Evolutionary conservation across 2,797 vertebrate species (phyloP), one percentile per base, ranked within the genome.

Genomic region (Leuciscus waleckii): DNA sequence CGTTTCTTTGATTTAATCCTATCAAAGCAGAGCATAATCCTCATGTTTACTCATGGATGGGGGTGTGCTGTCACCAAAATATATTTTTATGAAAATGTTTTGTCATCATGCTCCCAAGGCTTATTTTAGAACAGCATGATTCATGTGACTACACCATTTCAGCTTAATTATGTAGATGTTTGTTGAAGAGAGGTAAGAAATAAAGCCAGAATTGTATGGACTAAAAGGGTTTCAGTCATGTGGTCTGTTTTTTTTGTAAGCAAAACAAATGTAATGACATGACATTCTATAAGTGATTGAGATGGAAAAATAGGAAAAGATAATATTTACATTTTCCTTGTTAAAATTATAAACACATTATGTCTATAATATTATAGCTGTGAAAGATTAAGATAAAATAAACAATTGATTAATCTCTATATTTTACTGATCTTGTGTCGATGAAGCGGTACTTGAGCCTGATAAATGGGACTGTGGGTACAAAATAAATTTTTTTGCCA

Each of bases 71-170:
- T 46, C 67, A 71, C 26, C 6, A 16, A 61, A 43, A 70, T 8
- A 43, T 78, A 11, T 35, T 29, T 32, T 68, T 77, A 32, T 67
- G 19, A 41, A 77, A 39, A 32, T 6, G 13, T 43, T 46, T 81
- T 29, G n/a, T 61, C 16, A 68, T 54, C 43, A 14, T 68, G 17
- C n/a, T 21, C 7, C 5, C 17, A 58, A 46, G 37, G 17, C 1
- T 79, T 84, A 78, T 58, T 78, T 78, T 78, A 46, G 49, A 84
- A 68, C 13, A 69, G 5, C 7, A 41, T 68, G 26, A 84, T 76
- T 68, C 1, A 54, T 39, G 51, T 70, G 63, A 56, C 11, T 7
- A 54, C 17, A 68, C 7, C 19, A 49, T 14, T 37, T 75, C 10
- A 76, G 23, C 21, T 54, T 51, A 9, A 23, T 68, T 77, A 56